These are phyloP conservation scores for Ivindomyrus marchei DNA, from an alignment of 2,113 vertebrate genomes.

Conservation along the genomic window DNA sequence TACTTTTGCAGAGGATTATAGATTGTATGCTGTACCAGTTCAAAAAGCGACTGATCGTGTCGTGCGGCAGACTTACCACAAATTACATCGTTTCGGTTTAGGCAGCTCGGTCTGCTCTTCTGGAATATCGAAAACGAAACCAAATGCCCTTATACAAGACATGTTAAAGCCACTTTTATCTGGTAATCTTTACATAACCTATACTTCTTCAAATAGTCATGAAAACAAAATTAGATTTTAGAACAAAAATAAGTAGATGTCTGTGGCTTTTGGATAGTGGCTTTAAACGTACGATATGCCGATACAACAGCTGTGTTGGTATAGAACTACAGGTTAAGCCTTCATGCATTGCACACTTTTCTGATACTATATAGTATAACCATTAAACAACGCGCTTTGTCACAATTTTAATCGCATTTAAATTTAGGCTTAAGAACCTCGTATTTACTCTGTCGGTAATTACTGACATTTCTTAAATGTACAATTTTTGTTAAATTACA, in stretches of 20 bases:
- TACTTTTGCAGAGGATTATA: too few species aligned
- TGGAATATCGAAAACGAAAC: neutral
- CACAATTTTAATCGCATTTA: neutral
- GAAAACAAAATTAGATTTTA: neutral
- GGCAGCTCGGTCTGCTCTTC: neutral
- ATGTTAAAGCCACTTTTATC: neutral
- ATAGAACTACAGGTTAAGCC: neutral
- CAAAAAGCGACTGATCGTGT: neutral
- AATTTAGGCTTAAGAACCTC: neutral
- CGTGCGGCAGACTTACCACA: neutral
- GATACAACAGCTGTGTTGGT: neutral
- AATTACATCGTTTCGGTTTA: neutral
- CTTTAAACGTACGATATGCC: neutral
- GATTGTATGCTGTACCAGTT: too few species aligned
- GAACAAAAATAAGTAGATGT: neutral
- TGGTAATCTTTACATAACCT: neutral
- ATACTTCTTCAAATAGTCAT: neutral
- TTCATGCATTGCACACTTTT: neutral
- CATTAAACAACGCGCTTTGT: neutral
- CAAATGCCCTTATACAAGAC: neutral
- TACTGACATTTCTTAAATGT: neutral
- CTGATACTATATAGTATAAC: neutral
- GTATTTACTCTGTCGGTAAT: neutral
- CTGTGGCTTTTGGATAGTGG: neutral
- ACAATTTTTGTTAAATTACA: neutral